Conservation (phyloP, 2,888 invertebrate species). For the Heliconius aoede region DNA sequence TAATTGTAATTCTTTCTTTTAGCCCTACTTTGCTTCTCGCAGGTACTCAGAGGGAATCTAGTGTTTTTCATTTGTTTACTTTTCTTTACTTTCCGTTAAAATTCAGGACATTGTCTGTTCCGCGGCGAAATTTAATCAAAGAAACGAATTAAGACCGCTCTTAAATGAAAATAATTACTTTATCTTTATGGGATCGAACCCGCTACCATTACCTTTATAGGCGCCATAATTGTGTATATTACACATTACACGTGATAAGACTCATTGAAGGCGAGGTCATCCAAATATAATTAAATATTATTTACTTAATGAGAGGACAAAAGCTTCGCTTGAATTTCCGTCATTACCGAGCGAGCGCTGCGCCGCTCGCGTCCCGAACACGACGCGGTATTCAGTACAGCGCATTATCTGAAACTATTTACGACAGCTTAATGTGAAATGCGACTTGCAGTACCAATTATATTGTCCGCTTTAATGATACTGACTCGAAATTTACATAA, state of each 20-base stretch:
- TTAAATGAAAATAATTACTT: too few species aligned
- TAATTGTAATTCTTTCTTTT: too few species aligned
- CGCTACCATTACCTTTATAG: too few species aligned
- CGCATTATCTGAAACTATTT: conserved; percentile 21
- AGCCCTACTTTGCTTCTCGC: too few species aligned
- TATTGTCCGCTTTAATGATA: conserved; percentile 15
- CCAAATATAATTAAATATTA: not conserved
- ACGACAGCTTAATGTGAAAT: conserved; percentile 12
- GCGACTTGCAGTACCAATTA: conserved; percentile 5
- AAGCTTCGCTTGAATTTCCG: conserved; percentile 2
- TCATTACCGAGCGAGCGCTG: conserved; percentile 5
- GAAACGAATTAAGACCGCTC: too few species aligned
- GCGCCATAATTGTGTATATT: not conserved
- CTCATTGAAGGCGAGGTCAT: not conserved
- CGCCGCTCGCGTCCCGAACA: not conserved
- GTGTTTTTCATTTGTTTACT: too few species aligned
- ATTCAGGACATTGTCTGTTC: not conserved
- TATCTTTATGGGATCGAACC: too few species aligned
- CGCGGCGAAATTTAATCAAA: not conserved
- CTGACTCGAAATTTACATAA: not conserved
- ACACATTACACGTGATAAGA: not conserved
- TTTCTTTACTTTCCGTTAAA: too few species aligned
- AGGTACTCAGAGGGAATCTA: too few species aligned
- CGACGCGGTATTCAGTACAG: not conserved
- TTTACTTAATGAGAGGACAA: conserved; percentile 24